These are phyloP conservation scores for Taphrorychus bicolor DNA, from an alignment of 2,888 invertebrate genomes.

Conservation along the genomic window DNA sequence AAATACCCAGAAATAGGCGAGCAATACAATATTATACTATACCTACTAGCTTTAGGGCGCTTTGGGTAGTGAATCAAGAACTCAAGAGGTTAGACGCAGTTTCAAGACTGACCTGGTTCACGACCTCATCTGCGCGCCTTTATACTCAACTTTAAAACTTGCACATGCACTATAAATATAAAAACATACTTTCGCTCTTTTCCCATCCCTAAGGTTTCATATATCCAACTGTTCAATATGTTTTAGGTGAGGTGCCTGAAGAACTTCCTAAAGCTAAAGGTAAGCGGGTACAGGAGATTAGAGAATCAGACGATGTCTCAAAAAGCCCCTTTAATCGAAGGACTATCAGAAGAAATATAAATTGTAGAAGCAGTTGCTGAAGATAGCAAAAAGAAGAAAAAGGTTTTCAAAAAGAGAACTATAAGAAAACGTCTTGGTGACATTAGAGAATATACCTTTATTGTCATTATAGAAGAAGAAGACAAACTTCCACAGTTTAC, in stretches of 20 bases:
- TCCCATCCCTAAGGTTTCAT: neutral
- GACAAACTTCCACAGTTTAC: conserved; percentile 53
- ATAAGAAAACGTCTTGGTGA: conserved; percentile 57
- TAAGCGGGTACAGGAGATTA: conserved; percentile 46
- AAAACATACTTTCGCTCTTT: neutral
- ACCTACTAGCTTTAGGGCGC: neutral
- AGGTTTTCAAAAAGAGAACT: conserved; percentile 56
- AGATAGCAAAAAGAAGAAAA: conserved; percentile 45
- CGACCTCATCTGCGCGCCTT: no score
- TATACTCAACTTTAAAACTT: neutral
- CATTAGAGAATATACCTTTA: conserved; percentile 55
- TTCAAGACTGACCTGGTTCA: no score
- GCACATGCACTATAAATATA: neutral
- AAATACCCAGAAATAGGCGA: conserved; percentile 53
- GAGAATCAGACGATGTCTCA: conserved; percentile 49
- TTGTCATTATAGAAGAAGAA: conserved; percentile 53
- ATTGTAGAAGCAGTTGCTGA: conserved; percentile 52
- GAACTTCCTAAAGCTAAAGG: conserved; percentile 45
- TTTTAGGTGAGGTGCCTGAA: conserved; percentile 48
- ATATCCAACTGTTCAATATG: conserved; percentile 12
- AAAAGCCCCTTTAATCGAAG: conserved; percentile 49
- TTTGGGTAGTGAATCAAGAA: no score
- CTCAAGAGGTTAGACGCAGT: no score
- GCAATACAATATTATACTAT: conserved; percentile 41
- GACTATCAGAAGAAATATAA: conserved; percentile 58